Conservation (phyloP, 2,888 invertebrate species). For the Drosophila rubida region DNA sequence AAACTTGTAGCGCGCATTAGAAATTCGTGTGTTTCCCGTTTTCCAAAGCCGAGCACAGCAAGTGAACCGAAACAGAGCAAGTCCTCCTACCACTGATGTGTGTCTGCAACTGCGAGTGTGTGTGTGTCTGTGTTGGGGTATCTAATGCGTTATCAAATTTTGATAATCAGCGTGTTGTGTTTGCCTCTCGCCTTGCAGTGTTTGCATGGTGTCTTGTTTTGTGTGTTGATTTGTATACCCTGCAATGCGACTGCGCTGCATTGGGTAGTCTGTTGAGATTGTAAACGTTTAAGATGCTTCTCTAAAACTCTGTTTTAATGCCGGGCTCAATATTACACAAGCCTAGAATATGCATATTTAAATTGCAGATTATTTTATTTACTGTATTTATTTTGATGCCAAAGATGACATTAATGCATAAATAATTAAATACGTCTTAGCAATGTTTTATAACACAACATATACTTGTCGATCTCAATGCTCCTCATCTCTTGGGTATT, state of each 20-base stretch:
- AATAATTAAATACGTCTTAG: too few species aligned
- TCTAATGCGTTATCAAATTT: slow-evolving; percentile 72
- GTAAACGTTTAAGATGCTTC: background rate
- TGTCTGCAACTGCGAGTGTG: slow-evolving; percentile 25
- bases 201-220: slow-evolving; percentile 56
- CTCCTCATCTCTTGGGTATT: slow-evolving; percentile 19
- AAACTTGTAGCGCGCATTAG: slow-evolving; percentile 74
- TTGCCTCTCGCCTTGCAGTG: slow-evolving; percentile 58
- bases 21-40: slow-evolving; percentile 43
- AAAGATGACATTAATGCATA: too few species aligned
- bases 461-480: background rate
- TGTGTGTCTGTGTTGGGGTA: slow-evolving; percentile 47
- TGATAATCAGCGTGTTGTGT: slow-evolving; percentile 74
- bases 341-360: too few species aligned
- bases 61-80: slow-evolving; percentile 63
- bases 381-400: too few species aligned
- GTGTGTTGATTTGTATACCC: slow-evolving; percentile 58
- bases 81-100: slow-evolving; percentile 32
- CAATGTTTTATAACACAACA: too few species aligned
- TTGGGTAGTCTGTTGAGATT: slow-evolving; percentile 2
- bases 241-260: background rate
- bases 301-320: too few species aligned
- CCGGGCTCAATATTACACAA: too few species aligned
- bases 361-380: too few species aligned
- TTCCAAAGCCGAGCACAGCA: slow-evolving; percentile 34